A percentile compares a stretch with the other conserved stretches of the same genome.
phyloP scores from a whole-genome alignment of 2,797 vertebrate species.

The Glossophaga mutica region DNA sequence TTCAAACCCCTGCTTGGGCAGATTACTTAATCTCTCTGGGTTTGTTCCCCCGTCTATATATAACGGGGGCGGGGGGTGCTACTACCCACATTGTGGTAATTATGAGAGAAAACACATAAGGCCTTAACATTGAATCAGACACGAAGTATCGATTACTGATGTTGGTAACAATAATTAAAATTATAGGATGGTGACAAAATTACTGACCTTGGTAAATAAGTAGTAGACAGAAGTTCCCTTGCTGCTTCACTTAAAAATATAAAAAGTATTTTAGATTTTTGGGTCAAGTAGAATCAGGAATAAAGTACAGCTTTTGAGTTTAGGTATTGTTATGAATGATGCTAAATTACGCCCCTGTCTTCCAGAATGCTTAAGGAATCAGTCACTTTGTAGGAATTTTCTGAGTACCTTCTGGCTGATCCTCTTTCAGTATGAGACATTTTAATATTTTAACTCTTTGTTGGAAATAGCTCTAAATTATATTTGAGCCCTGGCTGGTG shows the following conservation, averaged over 20 bases:
- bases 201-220: not conserved
- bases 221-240: not conserved
- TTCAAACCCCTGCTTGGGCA: not conserved
- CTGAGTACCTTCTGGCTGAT: not conserved
- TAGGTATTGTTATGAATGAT: not conserved
- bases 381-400: not conserved
- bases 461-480: not conserved
- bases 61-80: not conserved
- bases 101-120: not conserved
- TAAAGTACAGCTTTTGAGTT: not conserved
- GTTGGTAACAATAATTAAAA: not conserved
- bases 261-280: not conserved
- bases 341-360: not conserved
- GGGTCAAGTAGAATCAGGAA: not conserved
- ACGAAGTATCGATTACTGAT: not conserved
- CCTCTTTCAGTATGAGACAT: not conserved
- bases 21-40: not conserved
- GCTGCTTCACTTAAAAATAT: not conserved
- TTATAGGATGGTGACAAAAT: not conserved
- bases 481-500: not conserved
- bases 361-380: not conserved
- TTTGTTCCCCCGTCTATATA: not conserved
- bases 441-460: constrained; percentile 29
- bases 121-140: not conserved
- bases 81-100: not conserved